phyloP scores from a whole-genome alignment of 2,888 invertebrate genomes.

The Doris montereyensis region DNA sequence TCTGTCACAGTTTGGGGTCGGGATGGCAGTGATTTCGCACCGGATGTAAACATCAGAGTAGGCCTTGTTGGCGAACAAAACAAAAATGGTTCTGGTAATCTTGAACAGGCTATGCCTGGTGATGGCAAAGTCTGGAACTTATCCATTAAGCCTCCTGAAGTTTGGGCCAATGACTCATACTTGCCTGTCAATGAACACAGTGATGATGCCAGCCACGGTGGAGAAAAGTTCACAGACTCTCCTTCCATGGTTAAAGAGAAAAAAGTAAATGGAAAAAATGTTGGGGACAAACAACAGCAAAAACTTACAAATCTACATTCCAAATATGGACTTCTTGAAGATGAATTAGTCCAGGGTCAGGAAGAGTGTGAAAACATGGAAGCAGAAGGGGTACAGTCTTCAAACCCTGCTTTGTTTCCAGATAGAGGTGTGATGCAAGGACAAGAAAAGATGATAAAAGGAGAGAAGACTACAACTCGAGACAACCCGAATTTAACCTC shows the following conservation, averaged over 20 bases:
- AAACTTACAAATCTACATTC: constrained; percentile 39
- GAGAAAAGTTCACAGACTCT: not conserved
- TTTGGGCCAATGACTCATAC: constrained; percentile 27
- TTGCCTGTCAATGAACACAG: not conserved
- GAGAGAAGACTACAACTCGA: constrained; percentile 3
- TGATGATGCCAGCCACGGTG: not conserved
- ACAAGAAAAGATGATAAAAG: too few species aligned
- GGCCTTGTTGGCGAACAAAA: constrained; percentile 1
- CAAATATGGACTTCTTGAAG: constrained; percentile 42
- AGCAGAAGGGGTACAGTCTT: not conserved
- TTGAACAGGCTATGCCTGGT: not conserved
- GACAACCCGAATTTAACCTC: not conserved
- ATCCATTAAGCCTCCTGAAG: constrained; percentile 36
- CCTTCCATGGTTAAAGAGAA: not conserved
- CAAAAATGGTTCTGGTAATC: not conserved
- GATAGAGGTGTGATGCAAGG: not conserved
- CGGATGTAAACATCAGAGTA: not conserved
- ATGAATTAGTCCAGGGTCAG: constrained; percentile 12
- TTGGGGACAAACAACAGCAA: constrained; percentile 29
- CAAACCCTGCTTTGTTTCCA: not conserved
- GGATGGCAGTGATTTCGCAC: constrained; percentile 29
- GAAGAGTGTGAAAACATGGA: not conserved
- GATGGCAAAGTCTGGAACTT: constrained; percentile 26
- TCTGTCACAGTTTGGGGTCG: constrained; percentile 57
- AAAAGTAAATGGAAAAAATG: not conserved